Percentiles rank a stretch among this genome's conserved stretches.
phyloP scores from a whole-genome alignment of 2,797 vertebrate genomes.

The Paramormyrops hopkinsi region DNA sequence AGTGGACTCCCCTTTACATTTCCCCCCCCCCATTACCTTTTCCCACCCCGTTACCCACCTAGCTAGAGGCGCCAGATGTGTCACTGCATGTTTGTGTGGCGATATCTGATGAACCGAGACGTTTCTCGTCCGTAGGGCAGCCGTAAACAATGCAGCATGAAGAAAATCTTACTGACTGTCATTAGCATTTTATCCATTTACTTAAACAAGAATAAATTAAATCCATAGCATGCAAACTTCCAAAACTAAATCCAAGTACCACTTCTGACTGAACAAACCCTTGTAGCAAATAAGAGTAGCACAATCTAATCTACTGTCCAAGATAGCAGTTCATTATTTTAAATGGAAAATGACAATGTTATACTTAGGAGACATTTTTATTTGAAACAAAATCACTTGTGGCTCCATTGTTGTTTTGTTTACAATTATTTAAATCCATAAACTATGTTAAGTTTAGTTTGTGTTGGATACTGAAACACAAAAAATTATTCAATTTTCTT shows the following conservation, averaged over 20 bases:
- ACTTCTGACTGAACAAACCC: background rate
- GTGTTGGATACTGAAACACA: background rate
- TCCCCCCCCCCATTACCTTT: too few species aligned
- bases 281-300: background rate
- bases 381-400: conserved; percentile 7
- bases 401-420: background rate
- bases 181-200: background rate
- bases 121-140: background rate
- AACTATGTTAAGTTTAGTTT: background rate
- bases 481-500: background rate
- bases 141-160: background rate
- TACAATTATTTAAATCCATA: background rate
- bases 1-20: background rate
- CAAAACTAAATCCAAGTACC: conserved; percentile 2
- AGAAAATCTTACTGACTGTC: background rate
- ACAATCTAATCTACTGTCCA: background rate
- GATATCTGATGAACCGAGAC: background rate
- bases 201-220: conserved; percentile 12
- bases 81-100: background rate
- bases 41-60: background rate
- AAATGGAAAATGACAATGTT: background rate
- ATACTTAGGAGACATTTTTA: background rate
- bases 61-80: background rate
- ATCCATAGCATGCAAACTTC: conserved; percentile 9
- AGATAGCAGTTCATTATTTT: background rate